These are phyloP conservation scores for Isaurus tuberculatus DNA, from an alignment of 92 coral and sea anemone species.

Conservation along the genomic window DNA sequence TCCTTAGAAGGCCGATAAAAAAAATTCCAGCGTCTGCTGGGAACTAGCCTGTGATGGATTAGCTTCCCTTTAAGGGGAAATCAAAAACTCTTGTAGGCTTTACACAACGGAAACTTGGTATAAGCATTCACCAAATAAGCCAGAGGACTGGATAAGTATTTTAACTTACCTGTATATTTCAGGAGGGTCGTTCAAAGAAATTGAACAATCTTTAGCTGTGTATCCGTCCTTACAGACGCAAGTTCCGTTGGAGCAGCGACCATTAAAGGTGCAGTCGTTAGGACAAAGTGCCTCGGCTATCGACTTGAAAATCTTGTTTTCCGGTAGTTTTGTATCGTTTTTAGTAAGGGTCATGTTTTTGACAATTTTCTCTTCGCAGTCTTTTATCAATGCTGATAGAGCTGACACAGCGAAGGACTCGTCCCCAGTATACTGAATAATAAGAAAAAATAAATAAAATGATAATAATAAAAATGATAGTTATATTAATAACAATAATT, in stretches of 20 bases:
- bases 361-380: constrained; percentile 41
- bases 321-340: constrained; percentile 13
- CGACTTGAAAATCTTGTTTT: constrained; percentile 14
- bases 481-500: no score
- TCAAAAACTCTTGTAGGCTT: no score
- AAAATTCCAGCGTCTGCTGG: no score
- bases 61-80: no score
- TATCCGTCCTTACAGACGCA: constrained; percentile 63
- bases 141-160: no score
- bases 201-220: constrained; percentile 68
- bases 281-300: constrained; percentile 58
- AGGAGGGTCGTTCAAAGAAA: constrained; percentile 60
- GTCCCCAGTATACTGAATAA: constrained; percentile 50
- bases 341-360: constrained; percentile 35
- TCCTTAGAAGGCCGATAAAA: no score
- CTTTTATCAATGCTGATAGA: constrained; percentile 44
- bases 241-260: constrained; percentile 63
- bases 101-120: no score
- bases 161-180: constrained; percentile 48
- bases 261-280: constrained; percentile 67
- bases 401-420: constrained; percentile 43
- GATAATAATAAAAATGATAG: no score
- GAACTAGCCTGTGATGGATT: no score
- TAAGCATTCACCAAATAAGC: no score
- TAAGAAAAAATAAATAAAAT: no score